Base-by-base conservation (phyloP, 2,797 vertebrate genomes). In the Galagoides demidoff region DNA sequence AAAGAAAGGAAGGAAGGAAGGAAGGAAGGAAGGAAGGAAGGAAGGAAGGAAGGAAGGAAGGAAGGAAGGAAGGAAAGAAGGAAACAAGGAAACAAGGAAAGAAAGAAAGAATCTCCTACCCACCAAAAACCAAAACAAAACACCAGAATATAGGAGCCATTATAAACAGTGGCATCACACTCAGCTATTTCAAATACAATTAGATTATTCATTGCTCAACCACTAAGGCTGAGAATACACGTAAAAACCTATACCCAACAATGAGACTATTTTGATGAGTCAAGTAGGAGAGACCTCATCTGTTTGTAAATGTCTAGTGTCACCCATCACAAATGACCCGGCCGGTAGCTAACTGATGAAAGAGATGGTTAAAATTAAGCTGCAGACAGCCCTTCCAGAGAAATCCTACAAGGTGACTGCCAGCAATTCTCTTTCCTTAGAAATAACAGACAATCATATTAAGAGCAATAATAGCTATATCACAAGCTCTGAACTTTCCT, bases 361-460 rank as follows among this genome's bases (percentile, higher is more conserved):
- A 89, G 1, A 34, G 92, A 52, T 5, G 43, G 39, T 3, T 57
- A 13, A 61, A 66, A 52, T 31, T 29, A 73, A 92, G 61, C 85
- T 70, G 43, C 79, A 73, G 81, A 61, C 2, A 17, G 90, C 23
- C 45, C 64, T 84, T 74, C 43, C 55, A 82, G 34, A 90, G 89
- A 92, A 94, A 86, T 76, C 66, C 76, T 83, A 39, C n/a, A 52
- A 31, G 37, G n/a, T 94, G n/a, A 23, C 29, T 22, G 23, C 89
- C 77, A 34, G 13, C 0, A n/a, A 74, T 74, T 95, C 88, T 74
- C 76, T 10, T 95, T 91, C 59, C 77, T 90, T 23, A 95, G 92
- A 23, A 93, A 92, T 97, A 95, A 96, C n/a, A 82, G 96, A 74
- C 83, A 85, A 23, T 43, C 92, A 29, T 14, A 29, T 57, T 94